Percentiles rank a stretch among this genome's conserved stretches.
Conservation (phyloP, 2,888 invertebrate genomes). For the Idaea biselata region DNA sequence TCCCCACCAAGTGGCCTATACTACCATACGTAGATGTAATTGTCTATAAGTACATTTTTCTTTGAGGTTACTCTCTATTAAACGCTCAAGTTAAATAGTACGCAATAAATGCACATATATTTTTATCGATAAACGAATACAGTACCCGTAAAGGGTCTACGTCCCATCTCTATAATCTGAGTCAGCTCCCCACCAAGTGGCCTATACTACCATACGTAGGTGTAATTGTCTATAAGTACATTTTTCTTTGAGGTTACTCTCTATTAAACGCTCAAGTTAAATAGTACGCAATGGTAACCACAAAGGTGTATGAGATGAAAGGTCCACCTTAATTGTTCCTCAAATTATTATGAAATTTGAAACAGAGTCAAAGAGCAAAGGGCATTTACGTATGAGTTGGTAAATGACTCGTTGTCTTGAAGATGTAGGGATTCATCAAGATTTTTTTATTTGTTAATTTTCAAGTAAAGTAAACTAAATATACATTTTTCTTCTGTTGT, state of each 20-base stretch:
- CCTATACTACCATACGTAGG: slow-evolving; percentile 75
- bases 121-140: slow-evolving; percentile 30
- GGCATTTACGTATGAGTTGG: slow-evolving; percentile 4
- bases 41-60: slow-evolving; percentile 79
- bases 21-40: slow-evolving; percentile 78
- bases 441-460: no score
- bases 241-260: slow-evolving; percentile 81
- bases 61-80: slow-evolving; percentile 81
- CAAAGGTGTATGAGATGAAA: slow-evolving; percentile 73
- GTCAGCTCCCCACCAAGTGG: slow-evolving; percentile 70
- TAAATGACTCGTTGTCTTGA: neutral
- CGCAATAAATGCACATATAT: neutral
- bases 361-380: slow-evolving; percentile 58
- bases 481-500: no score
- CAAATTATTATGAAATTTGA: slow-evolving; percentile 74
- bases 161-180: slow-evolving; percentile 55
- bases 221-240: slow-evolving; percentile 79
- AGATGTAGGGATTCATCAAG: no score
- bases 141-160: slow-evolving; percentile 2
- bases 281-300: slow-evolving; percentile 63
- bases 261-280: slow-evolving; percentile 77
- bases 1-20: slow-evolving; percentile 68
- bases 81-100: slow-evolving; percentile 75
- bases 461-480: no score
- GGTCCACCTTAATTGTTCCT: slow-evolving; percentile 71